phyloP scores from a whole-genome alignment of 2,113 vertebrate genomes.

The Grallaria varia region DNA sequence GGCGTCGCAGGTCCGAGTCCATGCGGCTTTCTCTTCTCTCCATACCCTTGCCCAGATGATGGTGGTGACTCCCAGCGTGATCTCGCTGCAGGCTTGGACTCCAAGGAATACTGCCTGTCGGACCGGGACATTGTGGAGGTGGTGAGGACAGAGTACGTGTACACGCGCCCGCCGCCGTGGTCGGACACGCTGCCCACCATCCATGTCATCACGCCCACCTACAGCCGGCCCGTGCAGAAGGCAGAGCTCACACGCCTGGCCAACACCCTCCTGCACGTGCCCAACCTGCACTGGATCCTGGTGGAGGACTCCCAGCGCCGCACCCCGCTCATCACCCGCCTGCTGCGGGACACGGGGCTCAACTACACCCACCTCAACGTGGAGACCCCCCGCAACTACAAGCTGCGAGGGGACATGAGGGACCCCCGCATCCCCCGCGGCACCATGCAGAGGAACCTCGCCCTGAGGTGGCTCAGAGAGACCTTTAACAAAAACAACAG shows the following conservation, averaged over 20 bases:
- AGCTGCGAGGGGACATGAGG: slow-evolving; percentile 88
- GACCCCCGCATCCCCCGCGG: slow-evolving; percentile 94
- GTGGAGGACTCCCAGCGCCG: slow-evolving; percentile 94
- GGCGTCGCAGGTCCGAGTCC: slow-evolving; percentile 23
- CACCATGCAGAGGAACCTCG: slow-evolving; percentile 98
- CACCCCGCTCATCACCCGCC: slow-evolving; percentile 85
- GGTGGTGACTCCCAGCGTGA: slow-evolving; percentile 84
- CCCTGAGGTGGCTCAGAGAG: slow-evolving; percentile 93
- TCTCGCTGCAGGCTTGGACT: slow-evolving; percentile 81
- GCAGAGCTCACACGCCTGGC: slow-evolving; percentile 93
- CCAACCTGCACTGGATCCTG: slow-evolving; percentile 98
- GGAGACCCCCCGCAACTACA: slow-evolving; percentile 97
- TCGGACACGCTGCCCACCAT: slow-evolving; percentile 96
- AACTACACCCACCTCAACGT: slow-evolving; percentile 99
- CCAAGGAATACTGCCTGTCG: slow-evolving; percentile 94
- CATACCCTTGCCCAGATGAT: slow-evolving; percentile 80
- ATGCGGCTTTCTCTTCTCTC: slow-evolving; percentile 67
- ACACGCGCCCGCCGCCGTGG: slow-evolving; percentile 94
- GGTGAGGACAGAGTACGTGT: slow-evolving; percentile 98
- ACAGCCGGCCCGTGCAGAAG: slow-evolving; percentile 96
- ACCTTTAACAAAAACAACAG: slow-evolving; percentile 90
- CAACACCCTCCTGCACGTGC: slow-evolving; percentile 94
- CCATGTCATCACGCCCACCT: slow-evolving; percentile 95
- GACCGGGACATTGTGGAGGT: slow-evolving; percentile 98
- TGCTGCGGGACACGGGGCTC: slow-evolving; percentile 91